phyloP scores from a whole-genome alignment of 2,888 invertebrate genomes.

The Thera britannica region DNA sequence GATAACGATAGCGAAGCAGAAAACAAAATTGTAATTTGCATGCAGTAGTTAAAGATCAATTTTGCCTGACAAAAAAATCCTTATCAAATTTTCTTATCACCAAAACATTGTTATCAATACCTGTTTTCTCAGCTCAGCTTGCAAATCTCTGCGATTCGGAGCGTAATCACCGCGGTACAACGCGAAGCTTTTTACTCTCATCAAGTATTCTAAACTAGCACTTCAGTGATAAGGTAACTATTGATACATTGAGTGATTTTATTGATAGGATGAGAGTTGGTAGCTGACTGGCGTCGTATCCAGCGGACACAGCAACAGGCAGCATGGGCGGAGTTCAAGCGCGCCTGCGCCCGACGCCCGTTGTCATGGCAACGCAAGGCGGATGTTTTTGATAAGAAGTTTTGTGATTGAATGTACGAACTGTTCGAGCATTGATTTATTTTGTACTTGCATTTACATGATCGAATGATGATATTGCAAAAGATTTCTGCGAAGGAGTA shows the following conservation, averaged over 20 bases:
- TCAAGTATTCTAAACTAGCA: slow-evolving; percentile 30
- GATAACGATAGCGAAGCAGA: too few species aligned
- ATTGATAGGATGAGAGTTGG: slow-evolving; percentile 59
- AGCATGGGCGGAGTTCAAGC: slow-evolving; percentile 71
- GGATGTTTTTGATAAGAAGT: slow-evolving; percentile 67
- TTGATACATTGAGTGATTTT: slow-evolving; percentile 39
- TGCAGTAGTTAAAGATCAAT: neutral
- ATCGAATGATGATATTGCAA: neutral
- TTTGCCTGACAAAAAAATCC: neutral
- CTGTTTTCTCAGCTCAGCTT: slow-evolving; percentile 36
- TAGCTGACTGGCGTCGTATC: slow-evolving; percentile 68
- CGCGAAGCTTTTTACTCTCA: slow-evolving; percentile 34
- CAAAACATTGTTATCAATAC: slow-evolving; percentile 31
- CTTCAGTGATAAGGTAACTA: slow-evolving; percentile 23
- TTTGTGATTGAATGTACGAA: slow-evolving; percentile 50
- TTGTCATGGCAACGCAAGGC: slow-evolving; percentile 80
- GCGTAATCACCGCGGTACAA: slow-evolving; percentile 27
- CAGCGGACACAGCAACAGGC: slow-evolving; percentile 74
- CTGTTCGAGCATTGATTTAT: slow-evolving; percentile 51
- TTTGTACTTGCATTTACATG: neutral
- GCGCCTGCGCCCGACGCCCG: slow-evolving; percentile 72
- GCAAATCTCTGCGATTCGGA: slow-evolving; percentile 19
- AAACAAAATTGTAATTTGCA: too few species aligned
- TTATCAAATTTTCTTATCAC: slow-evolving; percentile 8
- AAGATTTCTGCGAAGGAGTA: neutral